Base-by-base conservation (phyloP, 2,888 invertebrate genomes). In the Tachina lurida region DNA sequence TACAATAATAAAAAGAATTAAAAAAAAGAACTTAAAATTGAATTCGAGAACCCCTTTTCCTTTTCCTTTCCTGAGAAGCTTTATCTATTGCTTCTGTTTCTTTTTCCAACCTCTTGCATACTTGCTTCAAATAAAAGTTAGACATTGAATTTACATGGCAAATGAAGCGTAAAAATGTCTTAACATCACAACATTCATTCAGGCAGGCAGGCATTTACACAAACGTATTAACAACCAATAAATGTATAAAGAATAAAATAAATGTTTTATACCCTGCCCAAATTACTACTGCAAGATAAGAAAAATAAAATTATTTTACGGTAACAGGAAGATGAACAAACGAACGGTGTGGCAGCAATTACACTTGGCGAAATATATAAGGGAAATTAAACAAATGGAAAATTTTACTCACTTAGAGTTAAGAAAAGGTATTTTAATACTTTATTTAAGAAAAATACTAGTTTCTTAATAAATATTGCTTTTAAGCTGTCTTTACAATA, bases 121-220 rank as follows among this genome's bases (percentile, higher is more conserved):
- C 60, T 31, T 31, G 31, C 31, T 31, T 31, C 47, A 31, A 4
- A 39, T 41, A 75, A 79, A 74, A 63, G 79, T 65, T 63, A 71
- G 60, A 71, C 56, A 80, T 58, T 73, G 47, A 80, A 80, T 83
- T 83, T 80, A 83, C 83, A 76, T 80, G 83, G 19, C 76, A 83
- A 83, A 83, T 83, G 83, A 83, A 80, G 83, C 86, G 67, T 83
- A 60, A 73, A 86, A 86, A 80, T 83, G 56, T 83, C 76, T 86
- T 76, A 79, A 79, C 75, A 78, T n/a, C 31, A 41, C 2, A 67
- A 65, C 45, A 60, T n/a, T 17, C 54, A 75, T 39, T 19, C 56
- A 62, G 31, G 1, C 31, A 22, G 22, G 22, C 22, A 31, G 43
- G 13, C 54, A 60, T 54, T 43, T 54, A 49, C n/a, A 43, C 22